Evolutionary conservation across 2,113 vertebrate genomes (phyloP).

Genomic region (Mesoclemmys tuberculata): DNA sequence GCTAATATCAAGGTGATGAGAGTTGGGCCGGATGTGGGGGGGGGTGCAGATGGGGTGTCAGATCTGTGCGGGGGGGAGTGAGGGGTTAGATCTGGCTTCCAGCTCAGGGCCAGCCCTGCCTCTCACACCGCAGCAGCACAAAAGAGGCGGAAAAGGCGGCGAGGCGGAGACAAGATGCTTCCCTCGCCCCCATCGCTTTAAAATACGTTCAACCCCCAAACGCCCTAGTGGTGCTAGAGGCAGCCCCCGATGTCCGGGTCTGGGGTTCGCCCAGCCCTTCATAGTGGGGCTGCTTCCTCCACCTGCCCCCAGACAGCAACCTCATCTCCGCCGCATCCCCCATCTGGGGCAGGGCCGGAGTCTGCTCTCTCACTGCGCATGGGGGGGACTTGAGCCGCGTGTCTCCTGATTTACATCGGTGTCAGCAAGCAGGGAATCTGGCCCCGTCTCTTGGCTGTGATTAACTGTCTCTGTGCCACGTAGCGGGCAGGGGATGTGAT

Average conservation of each 20-base stretch:
- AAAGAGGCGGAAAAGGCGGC: not conserved
- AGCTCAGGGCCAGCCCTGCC: not conserved
- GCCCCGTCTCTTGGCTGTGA: rapidly evolving
- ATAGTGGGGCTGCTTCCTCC: not conserved
- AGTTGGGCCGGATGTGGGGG: not conserved
- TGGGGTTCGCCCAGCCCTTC: not conserved
- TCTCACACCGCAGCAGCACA: not conserved
- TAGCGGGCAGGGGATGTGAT: rapidly evolving
- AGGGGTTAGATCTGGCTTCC: rapidly evolving
- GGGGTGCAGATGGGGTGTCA: too few relatives aligned
- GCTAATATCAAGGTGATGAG: not conserved
- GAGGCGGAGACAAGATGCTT: not conserved
- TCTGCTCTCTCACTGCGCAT: too few relatives aligned
- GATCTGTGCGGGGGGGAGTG: too few relatives aligned
- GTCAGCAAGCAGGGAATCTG: not conserved
- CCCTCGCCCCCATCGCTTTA: not conserved
- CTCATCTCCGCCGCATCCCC: not conserved
- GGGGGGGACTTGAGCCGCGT: too few relatives aligned
- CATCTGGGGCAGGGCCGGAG: too few relatives aligned
- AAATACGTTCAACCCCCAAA: not conserved
- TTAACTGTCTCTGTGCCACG: not conserved
- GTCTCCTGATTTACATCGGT: too few relatives aligned
- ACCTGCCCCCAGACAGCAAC: not conserved
- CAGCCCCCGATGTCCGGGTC: not conserved
- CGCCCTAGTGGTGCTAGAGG: not conserved